These are phyloP conservation scores for Ginglymostoma cirratum DNA, from an alignment of 2,113 vertebrate genomes.

Conservation along the genomic window DNA sequence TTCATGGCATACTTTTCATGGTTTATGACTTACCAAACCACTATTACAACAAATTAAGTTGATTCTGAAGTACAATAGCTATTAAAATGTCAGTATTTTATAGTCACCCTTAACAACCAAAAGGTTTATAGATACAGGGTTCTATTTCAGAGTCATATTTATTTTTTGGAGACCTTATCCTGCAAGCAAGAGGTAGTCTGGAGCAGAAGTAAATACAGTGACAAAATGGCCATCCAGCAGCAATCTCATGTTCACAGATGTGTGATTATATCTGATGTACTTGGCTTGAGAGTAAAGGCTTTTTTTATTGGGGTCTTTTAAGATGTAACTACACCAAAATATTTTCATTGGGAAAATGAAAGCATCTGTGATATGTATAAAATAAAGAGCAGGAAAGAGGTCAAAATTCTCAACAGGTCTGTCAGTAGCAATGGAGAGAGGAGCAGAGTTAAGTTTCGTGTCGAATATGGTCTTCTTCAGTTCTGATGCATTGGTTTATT, in stretches of 20 bases:
- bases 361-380: not conserved
- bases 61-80: not conserved
- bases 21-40: too few relatives aligned
- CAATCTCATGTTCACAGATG: not conserved
- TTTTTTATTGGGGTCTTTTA: not conserved
- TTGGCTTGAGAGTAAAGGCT: not conserved
- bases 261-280: not conserved
- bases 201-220: not conserved
- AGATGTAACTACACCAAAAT: not conserved
- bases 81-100: not conserved
- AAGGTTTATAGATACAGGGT: not conserved
- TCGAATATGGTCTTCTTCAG: too few relatives aligned
- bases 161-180: not conserved
- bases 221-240: not conserved
- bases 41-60: not conserved
- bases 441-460: too few relatives aligned
- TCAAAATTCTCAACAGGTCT: not conserved
- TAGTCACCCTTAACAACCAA: not conserved
- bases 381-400: not conserved
- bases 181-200: not conserved
- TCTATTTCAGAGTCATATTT: not conserved
- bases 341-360: not conserved
- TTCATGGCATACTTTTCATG: too few relatives aligned
- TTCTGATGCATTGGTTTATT: not conserved
- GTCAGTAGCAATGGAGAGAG: not conserved